Base-by-base conservation (phyloP, 2,113 vertebrate genomes). In the Aythya baeri region DNA sequence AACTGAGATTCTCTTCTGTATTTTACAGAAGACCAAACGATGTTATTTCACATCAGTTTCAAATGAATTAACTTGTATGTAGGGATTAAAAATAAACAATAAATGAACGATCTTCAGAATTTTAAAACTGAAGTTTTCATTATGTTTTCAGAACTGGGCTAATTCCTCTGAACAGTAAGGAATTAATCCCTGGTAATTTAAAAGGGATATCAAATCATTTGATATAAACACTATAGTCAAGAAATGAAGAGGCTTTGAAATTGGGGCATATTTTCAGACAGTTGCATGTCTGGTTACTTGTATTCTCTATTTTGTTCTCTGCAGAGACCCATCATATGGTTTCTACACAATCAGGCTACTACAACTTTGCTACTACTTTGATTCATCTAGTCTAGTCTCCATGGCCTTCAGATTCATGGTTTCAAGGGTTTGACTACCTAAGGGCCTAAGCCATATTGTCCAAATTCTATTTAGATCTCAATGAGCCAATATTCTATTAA, bases 371-470 rank as follows among this genome's bases (percentile, higher is more conserved):
- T 49, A 49, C 46, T 49, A 49, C 2, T 85, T 92, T 86, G 52
- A 6, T 44, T 54, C 50, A 63, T 22, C 11, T 21, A 68, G 1
- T 20, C 6, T 6, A 7, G 21, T 54, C 36, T 58, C 52, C 12
- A 4, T 7, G 10, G 29, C 23, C 29, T 41, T 32, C 36, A 0
- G 0, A 22, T 17, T 14, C 21, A 38, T 3, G 9, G 8, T 15
- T 70, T 61, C 43, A 81, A 61, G 46, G 36, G 21, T 41, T 0
- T 50, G 25, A 77, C 77, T 3, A 70, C 7, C 13, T 43, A n/a
- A 43, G 66, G 2, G 70, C 32, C 27, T 49, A 61, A 66, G 25
- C 9, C 14, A 8, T 2, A 4, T 5, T 36, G 22, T 17, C 59
- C 16, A 75, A 29, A 78, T 43, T 70, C 65, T 70, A 65, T 27